Conservation (phyloP, 2,888 invertebrate species). For the Junonia oenone region DNA sequence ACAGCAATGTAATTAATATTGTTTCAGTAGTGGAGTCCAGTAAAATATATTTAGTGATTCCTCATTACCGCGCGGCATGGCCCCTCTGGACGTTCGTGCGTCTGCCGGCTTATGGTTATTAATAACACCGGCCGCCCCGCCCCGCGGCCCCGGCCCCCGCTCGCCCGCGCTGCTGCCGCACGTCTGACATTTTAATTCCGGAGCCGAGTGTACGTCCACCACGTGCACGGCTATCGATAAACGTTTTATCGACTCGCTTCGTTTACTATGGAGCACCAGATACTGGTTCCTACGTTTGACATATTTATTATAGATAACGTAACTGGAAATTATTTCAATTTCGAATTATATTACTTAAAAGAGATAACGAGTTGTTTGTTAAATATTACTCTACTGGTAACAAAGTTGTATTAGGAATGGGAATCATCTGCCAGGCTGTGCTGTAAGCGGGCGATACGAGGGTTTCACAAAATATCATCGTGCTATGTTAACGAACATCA, state of each 20-base stretch:
- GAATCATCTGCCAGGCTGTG: constrained; percentile 24
- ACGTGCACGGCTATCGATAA: constrained; percentile 60
- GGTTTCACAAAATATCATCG: constrained; percentile 50
- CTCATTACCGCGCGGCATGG: constrained; percentile 74
- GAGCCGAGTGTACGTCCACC: constrained; percentile 61
- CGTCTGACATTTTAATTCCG: constrained; percentile 80
- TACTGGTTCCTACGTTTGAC: background rate
- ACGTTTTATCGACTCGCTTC: constrained; percentile 60
- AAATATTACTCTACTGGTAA: background rate
- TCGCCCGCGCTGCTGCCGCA: constrained; percentile 61
- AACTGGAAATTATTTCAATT: constrained; percentile 5
- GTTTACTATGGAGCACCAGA: constrained; percentile 33
- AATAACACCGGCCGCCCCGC: constrained; percentile 63
- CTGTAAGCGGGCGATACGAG: constrained; percentile 32
- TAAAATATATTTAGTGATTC: constrained; percentile 80
- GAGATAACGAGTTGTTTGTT: constrained; percentile 2
- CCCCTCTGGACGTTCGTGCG: constrained; percentile 80
- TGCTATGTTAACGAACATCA: constrained; percentile 60
- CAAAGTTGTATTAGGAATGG: constrained; percentile 20
- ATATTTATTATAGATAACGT: constrained; percentile 11
- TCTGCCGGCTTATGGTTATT: constrained; percentile 80
- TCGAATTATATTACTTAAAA: background rate
- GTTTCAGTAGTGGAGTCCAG: constrained; percentile 70
- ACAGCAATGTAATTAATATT: constrained; percentile 53
- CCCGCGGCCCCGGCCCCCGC: constrained; percentile 57